These are phyloP conservation scores for Temnothorax nylanderi DNA, from an alignment of 1,140 invertebrate genomes.

Conservation along the genomic window DNA sequence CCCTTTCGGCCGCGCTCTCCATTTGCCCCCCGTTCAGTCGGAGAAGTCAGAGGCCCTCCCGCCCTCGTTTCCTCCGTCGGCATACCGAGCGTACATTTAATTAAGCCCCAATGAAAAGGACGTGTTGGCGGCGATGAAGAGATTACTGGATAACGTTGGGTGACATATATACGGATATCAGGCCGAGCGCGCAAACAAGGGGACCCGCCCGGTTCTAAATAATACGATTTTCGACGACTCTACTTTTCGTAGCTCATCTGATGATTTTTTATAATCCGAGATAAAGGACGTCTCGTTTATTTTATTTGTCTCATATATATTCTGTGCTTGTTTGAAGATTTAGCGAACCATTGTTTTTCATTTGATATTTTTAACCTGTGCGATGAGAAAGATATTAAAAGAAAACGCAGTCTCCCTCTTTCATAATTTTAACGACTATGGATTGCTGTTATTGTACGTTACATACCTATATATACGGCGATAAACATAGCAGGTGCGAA, in stretches of 20 bases:
- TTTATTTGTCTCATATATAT: not conserved
- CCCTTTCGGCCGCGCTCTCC: conserved; percentile 70
- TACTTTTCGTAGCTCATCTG: no score
- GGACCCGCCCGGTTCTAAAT: not conserved
- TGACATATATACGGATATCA: conserved; percentile 59
- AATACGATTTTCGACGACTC: not conserved
- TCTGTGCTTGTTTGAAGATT: not conserved
- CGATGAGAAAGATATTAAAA: not conserved
- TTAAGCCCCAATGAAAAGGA: conserved; percentile 80
- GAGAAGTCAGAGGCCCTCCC: conserved; percentile 52
- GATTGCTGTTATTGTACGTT: not conserved
- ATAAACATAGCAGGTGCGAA: not conserved
- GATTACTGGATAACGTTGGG: conserved; percentile 63
- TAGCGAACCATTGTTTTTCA: not conserved
- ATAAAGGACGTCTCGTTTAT: not conserved
- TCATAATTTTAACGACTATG: not conserved
- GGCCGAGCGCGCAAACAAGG: not conserved
- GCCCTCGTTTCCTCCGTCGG: conserved; percentile 68
- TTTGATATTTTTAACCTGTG: not conserved
- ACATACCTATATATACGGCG: not conserved
- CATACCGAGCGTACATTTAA: conserved; percentile 76
- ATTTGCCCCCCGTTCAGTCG: conserved; percentile 63
- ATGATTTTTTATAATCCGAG: not conserved
- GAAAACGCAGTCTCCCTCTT: not conserved
- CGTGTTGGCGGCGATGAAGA: conserved; percentile 72